phyloP scores from a whole-genome alignment of 2,888 invertebrate species.

The Morpho deidamia region DNA sequence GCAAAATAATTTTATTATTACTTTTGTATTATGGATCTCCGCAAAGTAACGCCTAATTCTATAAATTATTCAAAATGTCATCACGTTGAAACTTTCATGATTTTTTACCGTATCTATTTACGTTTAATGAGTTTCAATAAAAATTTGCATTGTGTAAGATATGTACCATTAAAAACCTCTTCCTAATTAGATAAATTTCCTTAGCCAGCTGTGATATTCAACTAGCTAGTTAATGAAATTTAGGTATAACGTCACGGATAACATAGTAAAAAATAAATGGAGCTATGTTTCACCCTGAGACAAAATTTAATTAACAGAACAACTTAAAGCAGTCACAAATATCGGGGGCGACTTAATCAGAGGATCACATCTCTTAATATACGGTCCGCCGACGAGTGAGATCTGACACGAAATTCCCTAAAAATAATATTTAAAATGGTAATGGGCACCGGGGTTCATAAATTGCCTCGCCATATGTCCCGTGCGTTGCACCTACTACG shows the following conservation, averaged over 20 bases:
- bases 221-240: too few relatives aligned
- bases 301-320: conserved; percentile 68
- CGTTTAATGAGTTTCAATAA: too few relatives aligned
- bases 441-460: conserved; percentile 74
- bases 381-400: conserved; percentile 72
- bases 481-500: conserved; percentile 71
- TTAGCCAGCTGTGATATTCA: too few relatives aligned
- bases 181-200: too few relatives aligned
- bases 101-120: too few relatives aligned
- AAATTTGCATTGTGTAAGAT: too few relatives aligned
- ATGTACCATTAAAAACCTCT: too few relatives aligned
- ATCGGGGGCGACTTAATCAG: conserved; percentile 69
- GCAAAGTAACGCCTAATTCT: too few relatives aligned
- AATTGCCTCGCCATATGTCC: conserved; percentile 76
- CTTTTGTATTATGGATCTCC: too few relatives aligned
- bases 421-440: conserved; percentile 79
- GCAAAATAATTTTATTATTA: too few relatives aligned
- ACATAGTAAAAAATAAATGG: not conserved
- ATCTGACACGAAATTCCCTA: conserved; percentile 79
- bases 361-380: conserved; percentile 75
- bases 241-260: not conserved
- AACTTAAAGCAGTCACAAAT: conserved; percentile 56
- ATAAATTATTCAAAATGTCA: too few relatives aligned
- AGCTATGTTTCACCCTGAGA: conserved; percentile 19
- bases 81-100: too few relatives aligned